Conservation (phyloP, 2,113 vertebrate genomes). For the Prunella fulvescens region DNA sequence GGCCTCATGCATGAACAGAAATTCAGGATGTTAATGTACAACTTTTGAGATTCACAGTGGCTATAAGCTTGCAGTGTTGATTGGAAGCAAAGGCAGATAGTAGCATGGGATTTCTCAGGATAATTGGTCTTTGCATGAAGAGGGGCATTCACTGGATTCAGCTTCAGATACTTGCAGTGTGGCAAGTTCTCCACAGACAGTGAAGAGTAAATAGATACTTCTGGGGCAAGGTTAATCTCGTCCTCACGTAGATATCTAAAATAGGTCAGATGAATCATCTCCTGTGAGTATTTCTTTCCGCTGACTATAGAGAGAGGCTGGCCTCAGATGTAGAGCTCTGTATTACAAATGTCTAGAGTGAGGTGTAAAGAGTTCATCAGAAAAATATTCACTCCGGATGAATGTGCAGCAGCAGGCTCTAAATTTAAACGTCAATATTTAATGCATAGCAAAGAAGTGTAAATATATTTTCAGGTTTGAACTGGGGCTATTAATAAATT, state of each 20-base stretch:
- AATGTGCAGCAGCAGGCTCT: background rate
- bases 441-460: background rate
- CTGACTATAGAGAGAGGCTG: background rate
- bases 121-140: background rate
- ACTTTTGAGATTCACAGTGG: background rate
- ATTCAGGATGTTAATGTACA: background rate
- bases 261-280: slow-evolving; percentile 47
- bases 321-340: background rate
- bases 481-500: background rate
- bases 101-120: background rate
- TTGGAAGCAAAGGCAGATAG: background rate
- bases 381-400: background rate
- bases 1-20: background rate
- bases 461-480: background rate
- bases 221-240: background rate
- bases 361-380: background rate
- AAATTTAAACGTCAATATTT: background rate
- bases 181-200: background rate
- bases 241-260: slow-evolving; percentile 11
- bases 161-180: background rate
- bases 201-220: background rate
- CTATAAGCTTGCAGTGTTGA: background rate
- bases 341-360: background rate
- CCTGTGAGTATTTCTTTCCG: slow-evolving; percentile 36
- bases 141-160: background rate